Evolutionary conservation across 2,797 vertebrate species (phyloP).

Genomic region (Phoxinus dragarum): DNA sequence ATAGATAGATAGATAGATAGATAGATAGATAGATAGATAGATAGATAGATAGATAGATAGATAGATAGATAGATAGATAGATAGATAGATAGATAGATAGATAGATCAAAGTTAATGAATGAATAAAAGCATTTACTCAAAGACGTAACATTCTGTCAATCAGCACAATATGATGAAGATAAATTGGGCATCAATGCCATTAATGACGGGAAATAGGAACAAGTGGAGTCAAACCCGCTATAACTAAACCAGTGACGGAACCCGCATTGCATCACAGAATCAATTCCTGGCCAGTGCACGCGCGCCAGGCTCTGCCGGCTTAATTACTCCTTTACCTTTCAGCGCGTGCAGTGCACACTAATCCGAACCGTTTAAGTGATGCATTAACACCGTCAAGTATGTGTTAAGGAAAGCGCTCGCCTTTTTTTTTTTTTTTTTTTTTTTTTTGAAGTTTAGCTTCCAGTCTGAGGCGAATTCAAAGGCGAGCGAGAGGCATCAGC

Average conservation of each 20-base stretch:
- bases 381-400: constrained; percentile 25
- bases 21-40: not conserved
- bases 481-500: constrained; percentile 56
- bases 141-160: constrained; percentile 47
- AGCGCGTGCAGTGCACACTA: constrained; percentile 41
- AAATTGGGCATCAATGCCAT: constrained; percentile 67
- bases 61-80: not conserved
- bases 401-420: not conserved
- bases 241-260: constrained; percentile 66
- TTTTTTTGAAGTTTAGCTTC: constrained; percentile 71
- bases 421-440: not conserved
- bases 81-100: too few relatives aligned
- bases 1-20: not conserved
- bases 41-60: not conserved
- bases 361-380: constrained; percentile 32
- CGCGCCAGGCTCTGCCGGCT: constrained; percentile 66
- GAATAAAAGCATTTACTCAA: constrained; percentile 19
- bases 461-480: constrained; percentile 60
- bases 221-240: constrained; percentile 40
- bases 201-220: constrained; percentile 62
- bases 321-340: constrained; percentile 47
- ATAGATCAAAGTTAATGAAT: not conserved
- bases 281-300: constrained; percentile 73
- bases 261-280: constrained; percentile 86
- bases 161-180: constrained; percentile 66